Percentiles rank a stretch among this genome's conserved stretches.
These are phyloP conservation scores for Octopus sinensis DNA, from an alignment of 1,140 invertebrate species.

Conservation along the genomic window DNA sequence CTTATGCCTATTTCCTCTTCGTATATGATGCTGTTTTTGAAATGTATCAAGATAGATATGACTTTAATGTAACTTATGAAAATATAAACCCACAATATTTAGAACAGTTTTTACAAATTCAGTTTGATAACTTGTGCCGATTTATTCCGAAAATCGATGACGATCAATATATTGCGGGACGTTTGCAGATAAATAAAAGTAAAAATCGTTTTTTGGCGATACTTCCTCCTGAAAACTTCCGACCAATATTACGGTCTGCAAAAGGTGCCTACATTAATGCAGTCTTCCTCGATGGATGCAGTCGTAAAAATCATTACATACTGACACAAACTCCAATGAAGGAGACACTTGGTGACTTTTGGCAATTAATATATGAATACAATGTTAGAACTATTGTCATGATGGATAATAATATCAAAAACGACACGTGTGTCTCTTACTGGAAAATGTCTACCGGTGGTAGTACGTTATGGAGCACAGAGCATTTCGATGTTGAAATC, in stretches of 20 bases:
- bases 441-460: constrained; percentile 32
- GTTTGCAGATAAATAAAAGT: constrained; percentile 33
- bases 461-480: no score
- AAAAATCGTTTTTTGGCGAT: constrained; percentile 51
- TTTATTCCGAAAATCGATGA: constrained; percentile 37
- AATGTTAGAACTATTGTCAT: constrained; percentile 49
- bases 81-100: neutral
- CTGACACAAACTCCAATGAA: constrained; percentile 54
- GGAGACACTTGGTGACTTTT: constrained; percentile 54
- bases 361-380: constrained; percentile 54
- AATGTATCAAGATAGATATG: constrained; percentile 37
- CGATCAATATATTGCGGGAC: constrained; percentile 33
- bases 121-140: constrained; percentile 44
- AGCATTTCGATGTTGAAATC: no score
- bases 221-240: constrained; percentile 37
- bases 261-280: constrained; percentile 56
- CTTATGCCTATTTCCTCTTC: constrained; percentile 51
- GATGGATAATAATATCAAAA: constrained; percentile 44
- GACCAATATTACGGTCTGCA: constrained; percentile 43
- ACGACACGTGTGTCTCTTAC: constrained; percentile 50
- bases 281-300: constrained; percentile 48
- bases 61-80: neutral
- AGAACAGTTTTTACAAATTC: constrained; percentile 43
- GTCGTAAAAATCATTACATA: constrained; percentile 44
- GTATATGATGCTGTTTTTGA: constrained; percentile 55